A percentile compares a stretch with the other conserved stretches of the same genome.
Evolutionary conservation across 2,888 invertebrate species (phyloP).

Genomic region (Hyposoter dolosus): DNA sequence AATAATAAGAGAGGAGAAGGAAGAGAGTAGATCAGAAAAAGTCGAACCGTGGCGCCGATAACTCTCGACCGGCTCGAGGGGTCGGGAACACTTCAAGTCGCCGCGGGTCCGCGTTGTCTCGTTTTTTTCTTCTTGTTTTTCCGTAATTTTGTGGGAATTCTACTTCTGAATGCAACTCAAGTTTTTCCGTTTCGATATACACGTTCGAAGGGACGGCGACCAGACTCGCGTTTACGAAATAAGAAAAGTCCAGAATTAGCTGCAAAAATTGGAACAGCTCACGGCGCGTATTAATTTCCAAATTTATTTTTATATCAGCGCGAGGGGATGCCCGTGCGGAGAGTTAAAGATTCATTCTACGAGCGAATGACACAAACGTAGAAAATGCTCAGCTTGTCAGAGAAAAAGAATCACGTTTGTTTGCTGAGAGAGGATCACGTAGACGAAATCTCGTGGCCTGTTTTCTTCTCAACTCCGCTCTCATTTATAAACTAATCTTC

Average conservation of each 20-base stretch:
- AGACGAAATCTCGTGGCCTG: constrained; percentile 59
- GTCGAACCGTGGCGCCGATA: constrained; percentile 66
- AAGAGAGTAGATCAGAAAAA: constrained; percentile 44
- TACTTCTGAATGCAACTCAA: constrained; percentile 30
- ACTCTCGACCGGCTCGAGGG: constrained; percentile 67
- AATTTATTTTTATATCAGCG: constrained; percentile 63
- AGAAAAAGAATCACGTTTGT: constrained; percentile 63
- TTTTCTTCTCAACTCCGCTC: constrained; percentile 50
- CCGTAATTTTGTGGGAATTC: constrained; percentile 1
- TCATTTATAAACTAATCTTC: constrained; percentile 27
- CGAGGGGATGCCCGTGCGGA: constrained; percentile 7
- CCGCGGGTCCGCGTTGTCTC: constrained; percentile 44
- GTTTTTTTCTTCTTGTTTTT: constrained; percentile 51
- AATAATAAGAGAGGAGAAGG: not conserved
- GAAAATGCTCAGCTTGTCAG: constrained; percentile 64
- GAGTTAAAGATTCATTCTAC: constrained; percentile 49
- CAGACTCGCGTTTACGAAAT: constrained; percentile 44
- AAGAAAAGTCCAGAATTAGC: constrained; percentile 60
- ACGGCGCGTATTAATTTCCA: constrained; percentile 48
- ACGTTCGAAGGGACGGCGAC: constrained; percentile 33
- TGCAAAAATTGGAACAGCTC: constrained; percentile 60
- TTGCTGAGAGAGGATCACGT: constrained; percentile 69
- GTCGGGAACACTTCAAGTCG: constrained; percentile 63
- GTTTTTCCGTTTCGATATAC: constrained; percentile 16
- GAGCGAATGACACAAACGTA: constrained; percentile 20